Base-by-base conservation (phyloP, 2,113 vertebrate species). In the Edolisoma coerulescens region DNA sequence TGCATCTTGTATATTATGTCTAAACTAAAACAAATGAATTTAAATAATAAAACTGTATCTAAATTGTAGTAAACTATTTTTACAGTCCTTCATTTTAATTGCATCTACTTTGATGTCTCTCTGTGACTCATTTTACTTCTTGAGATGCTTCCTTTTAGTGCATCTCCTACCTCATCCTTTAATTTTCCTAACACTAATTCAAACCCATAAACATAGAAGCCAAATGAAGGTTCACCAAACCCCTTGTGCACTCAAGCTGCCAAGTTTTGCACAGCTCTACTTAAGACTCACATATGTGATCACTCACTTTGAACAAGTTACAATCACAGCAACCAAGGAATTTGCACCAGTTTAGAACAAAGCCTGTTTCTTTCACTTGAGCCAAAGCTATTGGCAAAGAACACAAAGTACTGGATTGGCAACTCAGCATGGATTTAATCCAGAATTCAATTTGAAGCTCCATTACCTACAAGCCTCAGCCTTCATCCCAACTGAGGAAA, bases 381-480 rank as follows among this genome's bases (percentile, higher is more conserved):
- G 97, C 96, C 93, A 95, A 89, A 93, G 76, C 94, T 80, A 88
- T 92, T 96, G 88, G 90, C 85, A 93, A 94, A 96, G 91, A 85
- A 87, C 90, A 77, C 63, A 97, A 71, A 76, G 63, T 95, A 64
- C 81, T 94, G 80, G 73, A 95, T 95, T 96, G 89, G 96, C 87
- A 95, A 93, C 57, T 94, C 39, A 77, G 59, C 89, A 96, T 89
- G 70, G 67, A 74, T 95, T 91, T 97, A 97, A 96, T 97, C 97
- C 96, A 97, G 97, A 97, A 97, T 97, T 97, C 96, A 97, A 96
- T 97, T 97, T 97, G 95, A 97, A 97, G 96, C 96, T 97, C 96
- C 95, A 97, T 97, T 97, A 97, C 96, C 96, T 97, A 93, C 95
- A 97, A 96, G 92, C 90, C 93, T 94, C 96, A 97, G 96, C 97